These are phyloP conservation scores for Isurus oxyrinchus DNA, from an alignment of 2,113 vertebrate genomes.

Conservation along the genomic window DNA sequence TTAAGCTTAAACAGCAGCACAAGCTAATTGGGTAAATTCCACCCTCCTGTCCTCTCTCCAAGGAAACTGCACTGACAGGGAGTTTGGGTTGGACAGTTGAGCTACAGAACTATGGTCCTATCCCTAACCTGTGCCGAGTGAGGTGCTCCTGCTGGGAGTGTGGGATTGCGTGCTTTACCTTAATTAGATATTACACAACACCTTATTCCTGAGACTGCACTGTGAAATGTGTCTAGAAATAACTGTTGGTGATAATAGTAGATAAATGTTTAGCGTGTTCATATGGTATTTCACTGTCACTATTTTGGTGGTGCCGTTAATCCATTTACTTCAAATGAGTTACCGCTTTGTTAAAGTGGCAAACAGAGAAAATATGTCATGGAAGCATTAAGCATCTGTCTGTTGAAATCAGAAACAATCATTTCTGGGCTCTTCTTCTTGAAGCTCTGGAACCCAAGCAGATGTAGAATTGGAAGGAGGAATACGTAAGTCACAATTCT, in stretches of 20 bases:
- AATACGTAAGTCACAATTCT: neutral
- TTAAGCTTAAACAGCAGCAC: neutral
- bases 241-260: neutral
- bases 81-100: neutral
- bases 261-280: neutral
- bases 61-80: neutral
- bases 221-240: neutral
- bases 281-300: neutral
- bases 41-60: neutral
- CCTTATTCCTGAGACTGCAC: neutral
- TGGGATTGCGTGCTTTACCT: neutral
- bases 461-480: neutral
- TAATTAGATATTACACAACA: neutral
- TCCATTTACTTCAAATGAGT: neutral
- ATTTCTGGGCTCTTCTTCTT: neutral
- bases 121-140: neutral
- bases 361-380: neutral
- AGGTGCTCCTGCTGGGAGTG: neutral
- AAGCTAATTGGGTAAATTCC: neutral
- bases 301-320: neutral
- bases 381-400: neutral
- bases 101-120: neutral
- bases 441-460: neutral
- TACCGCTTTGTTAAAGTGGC: neutral
- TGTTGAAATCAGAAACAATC: neutral